Evolutionary conservation across 2,113 vertebrate species (phyloP).

Genomic region (Brachyhypopomus gauderio): DNA sequence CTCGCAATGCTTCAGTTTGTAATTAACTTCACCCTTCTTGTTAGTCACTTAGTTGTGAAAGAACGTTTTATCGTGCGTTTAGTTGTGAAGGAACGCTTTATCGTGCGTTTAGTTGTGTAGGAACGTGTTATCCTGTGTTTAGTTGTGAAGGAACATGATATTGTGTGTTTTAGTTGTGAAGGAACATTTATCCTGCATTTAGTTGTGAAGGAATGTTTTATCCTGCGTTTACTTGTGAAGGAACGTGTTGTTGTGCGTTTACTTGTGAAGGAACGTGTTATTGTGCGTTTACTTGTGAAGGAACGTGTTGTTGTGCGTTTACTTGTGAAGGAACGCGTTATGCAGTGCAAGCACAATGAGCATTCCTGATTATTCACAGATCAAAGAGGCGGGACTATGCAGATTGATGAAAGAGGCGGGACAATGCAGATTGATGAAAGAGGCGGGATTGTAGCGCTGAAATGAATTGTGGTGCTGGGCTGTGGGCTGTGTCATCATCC

Average conservation of each 20-base stretch:
- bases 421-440: neutral
- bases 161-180: no score
- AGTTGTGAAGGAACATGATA: no score
- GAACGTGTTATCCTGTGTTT: no score
- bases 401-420: neutral
- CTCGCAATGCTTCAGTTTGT: neutral
- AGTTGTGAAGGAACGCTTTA: neutral
- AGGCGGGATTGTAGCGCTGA: neutral
- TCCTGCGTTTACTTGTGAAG: neutral
- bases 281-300: neutral
- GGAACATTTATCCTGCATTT: no score
- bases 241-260: neutral
- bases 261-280: neutral
- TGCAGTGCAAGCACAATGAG: neutral
- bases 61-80: neutral
- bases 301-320: neutral
- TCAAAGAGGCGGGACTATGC: neutral
- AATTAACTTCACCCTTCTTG: neutral
- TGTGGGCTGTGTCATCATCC: constrained; percentile 22
- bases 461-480: constrained; percentile 22
- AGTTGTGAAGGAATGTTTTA: neutral
- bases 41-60: neutral
- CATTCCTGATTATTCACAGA: neutral
- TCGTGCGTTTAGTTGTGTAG: no score
- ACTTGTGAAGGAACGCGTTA: no score